These are phyloP conservation scores for Alentia gelatinosa DNA, from an alignment of 2,888 invertebrate genomes.

Conservation along the genomic window DNA sequence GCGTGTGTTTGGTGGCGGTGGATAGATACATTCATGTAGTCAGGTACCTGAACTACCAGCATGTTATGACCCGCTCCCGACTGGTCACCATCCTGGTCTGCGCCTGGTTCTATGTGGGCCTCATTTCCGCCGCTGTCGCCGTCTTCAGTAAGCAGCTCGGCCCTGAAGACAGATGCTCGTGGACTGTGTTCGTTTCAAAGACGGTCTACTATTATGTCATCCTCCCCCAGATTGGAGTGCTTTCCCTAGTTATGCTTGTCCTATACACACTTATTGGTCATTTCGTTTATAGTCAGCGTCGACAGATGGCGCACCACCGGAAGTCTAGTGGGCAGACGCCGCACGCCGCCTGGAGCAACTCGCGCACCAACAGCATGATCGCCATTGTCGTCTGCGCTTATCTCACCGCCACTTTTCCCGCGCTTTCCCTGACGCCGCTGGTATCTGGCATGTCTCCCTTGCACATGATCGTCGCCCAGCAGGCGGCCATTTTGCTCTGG, in stretches of 20 bases:
- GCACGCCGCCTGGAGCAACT: background rate
- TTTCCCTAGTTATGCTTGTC: background rate
- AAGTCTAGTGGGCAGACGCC: background rate
- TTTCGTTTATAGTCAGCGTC: constrained; percentile 18
- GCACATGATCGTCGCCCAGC: background rate
- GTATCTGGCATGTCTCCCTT: background rate
- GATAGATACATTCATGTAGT: constrained; percentile 30
- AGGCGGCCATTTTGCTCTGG: background rate
- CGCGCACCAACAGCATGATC: constrained; percentile 18
- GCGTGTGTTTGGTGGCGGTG: background rate
- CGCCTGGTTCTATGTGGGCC: background rate
- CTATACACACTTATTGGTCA: background rate
- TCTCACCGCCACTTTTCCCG: background rate
- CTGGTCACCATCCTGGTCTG: background rate
- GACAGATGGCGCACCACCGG: background rate
- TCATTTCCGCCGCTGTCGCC: background rate
- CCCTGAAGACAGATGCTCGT: background rate
- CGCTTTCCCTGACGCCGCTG: background rate
- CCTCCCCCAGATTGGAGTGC: background rate
- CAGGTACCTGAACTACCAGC: constrained; percentile 1
- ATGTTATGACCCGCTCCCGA: background rate
- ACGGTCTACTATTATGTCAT: constrained; percentile 14
- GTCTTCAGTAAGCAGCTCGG: background rate
- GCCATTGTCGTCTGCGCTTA: constrained; percentile 1
- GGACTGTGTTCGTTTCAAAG: background rate